Evolutionary conservation across 2,113 vertebrate species (phyloP).

Genomic region (Oxyruncus cristatus): DNA sequence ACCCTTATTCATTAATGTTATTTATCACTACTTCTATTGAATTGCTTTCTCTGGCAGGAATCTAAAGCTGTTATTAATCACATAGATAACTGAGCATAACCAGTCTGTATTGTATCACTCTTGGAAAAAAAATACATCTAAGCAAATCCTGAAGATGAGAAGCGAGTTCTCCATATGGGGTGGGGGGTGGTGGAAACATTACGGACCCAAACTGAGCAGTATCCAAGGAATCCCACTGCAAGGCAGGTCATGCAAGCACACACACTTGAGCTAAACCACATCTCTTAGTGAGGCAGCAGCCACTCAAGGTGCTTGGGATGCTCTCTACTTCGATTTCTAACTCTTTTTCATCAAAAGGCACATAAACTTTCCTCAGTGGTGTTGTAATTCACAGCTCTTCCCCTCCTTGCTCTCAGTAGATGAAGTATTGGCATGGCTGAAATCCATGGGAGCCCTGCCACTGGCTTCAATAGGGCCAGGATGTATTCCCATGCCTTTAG

Average conservation of each 20-base stretch:
- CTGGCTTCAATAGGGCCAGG: constrained; percentile 37
- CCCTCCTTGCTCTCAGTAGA: background rate
- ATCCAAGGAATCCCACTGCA: background rate
- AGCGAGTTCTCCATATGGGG: fast-evolving
- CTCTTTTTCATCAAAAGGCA: background rate
- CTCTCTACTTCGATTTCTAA: constrained; percentile 18
- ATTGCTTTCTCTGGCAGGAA: background rate
- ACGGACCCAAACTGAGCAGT: background rate
- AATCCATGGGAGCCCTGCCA: constrained; percentile 9
- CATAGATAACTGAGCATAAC: background rate
- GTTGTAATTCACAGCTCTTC: constrained; percentile 10
- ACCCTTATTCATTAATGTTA: background rate
- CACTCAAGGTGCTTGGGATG: background rate
- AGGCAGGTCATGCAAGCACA: background rate
- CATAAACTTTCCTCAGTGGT: background rate
- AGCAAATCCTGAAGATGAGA: background rate
- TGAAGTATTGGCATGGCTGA: background rate
- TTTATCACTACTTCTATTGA: background rate
- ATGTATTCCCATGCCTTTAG: constrained; percentile 62
- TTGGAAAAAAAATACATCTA: background rate
- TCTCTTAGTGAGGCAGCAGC: background rate
- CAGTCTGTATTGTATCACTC: background rate
- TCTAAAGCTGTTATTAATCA: background rate
- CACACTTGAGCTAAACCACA: background rate
- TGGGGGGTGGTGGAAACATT: background rate